Evolutionary conservation across 2,113 vertebrate species (phyloP).

Genomic region (Corynorhinus townsendii): DNA sequence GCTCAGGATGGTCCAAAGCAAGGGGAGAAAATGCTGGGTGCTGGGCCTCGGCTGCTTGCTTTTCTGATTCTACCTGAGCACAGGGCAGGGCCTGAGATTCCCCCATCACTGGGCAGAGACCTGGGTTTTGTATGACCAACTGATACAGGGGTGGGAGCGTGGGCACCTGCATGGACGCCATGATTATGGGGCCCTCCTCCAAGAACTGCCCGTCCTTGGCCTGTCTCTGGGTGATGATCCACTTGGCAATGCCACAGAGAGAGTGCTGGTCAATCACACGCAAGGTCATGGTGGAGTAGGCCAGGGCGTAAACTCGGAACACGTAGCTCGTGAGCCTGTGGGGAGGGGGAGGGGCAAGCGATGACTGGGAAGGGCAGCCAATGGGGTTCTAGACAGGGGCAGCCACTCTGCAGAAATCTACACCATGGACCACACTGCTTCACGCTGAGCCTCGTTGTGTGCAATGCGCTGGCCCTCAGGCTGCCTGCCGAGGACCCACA

Average conservation of each 20-base stretch:
- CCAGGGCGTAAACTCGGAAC: slow-evolving; percentile 41
- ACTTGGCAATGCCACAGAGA: slow-evolving; percentile 37
- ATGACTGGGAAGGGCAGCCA: too few species aligned
- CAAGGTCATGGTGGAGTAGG: neutral
- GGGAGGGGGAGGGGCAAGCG: neutral
- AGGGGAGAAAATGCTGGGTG: neutral
- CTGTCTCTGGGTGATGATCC: slow-evolving; percentile 48
- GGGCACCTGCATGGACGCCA: slow-evolving; percentile 29
- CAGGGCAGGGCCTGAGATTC: neutral
- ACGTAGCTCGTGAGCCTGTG: slow-evolving; percentile 46
- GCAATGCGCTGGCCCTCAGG: accelerated
- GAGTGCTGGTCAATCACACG: accelerated
- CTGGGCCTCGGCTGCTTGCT: accelerated
- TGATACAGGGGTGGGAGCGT: neutral
- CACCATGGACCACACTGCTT: neutral
- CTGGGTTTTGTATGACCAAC: neutral
- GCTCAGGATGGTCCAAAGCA: neutral
- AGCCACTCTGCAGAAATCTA: accelerated
- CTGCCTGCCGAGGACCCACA: neutral
- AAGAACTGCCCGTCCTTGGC: neutral
- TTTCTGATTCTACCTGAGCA: neutral
- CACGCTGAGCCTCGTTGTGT: neutral
- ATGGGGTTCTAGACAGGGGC: neutral
- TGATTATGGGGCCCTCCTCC: slow-evolving; percentile 14
- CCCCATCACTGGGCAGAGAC: accelerated